Evolutionary conservation across 2,113 vertebrate species (phyloP), one percentile per base, ranked within the genome.

Genomic region (Anolis carolinensis): DNA sequence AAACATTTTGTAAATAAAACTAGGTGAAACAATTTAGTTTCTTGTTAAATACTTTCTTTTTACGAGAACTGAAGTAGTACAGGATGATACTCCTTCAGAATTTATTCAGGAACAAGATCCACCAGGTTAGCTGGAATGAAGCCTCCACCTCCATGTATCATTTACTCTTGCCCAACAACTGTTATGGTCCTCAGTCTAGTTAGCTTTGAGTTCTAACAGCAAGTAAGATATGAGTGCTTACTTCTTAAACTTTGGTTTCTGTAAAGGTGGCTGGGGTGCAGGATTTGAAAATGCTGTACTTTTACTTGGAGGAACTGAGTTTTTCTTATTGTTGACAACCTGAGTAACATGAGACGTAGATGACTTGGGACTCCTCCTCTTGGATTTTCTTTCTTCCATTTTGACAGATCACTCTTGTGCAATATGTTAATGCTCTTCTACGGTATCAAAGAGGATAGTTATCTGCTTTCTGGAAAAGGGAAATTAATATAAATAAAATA

Each of bases 381-480:
- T 99, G 82, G 97, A 95, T 90, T 97, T 99, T 78, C 97, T 97
- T 87, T 99, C 98, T 92, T 99, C 99, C 99, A 99, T 99, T 86
- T 92, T 89, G 83, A 87, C 83, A 72, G 80, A 13, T 34, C 89
- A 87, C 70, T 62, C 18, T 25, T 36, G 32, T 62, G 62, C 21
- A 59, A 34, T 36, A 8, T 59, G 55, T 55, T 78, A 59, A 78
- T 78, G 52, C 7, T 78, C 32, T 62, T 68, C 65, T 68, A 68
- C 30, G 30, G 2, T 68, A n/a, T 30, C 7, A 27, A 10, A 68
- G 9, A 30, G 30, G 25, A 68, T 68, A 27, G 65, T 68, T n/a
- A 68, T n/a, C 65, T 30, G 27, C 23, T 27, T 9, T 25, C 65
- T 68, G 65, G 65, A 25, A 68, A 68, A 16, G 4, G 55, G 13